A percentile compares a stretch with the other conserved stretches of the same genome.
These are phyloP conservation scores for Atrichornis clamosus DNA, from an alignment of 2,113 vertebrate species.

Conservation along the genomic window DNA sequence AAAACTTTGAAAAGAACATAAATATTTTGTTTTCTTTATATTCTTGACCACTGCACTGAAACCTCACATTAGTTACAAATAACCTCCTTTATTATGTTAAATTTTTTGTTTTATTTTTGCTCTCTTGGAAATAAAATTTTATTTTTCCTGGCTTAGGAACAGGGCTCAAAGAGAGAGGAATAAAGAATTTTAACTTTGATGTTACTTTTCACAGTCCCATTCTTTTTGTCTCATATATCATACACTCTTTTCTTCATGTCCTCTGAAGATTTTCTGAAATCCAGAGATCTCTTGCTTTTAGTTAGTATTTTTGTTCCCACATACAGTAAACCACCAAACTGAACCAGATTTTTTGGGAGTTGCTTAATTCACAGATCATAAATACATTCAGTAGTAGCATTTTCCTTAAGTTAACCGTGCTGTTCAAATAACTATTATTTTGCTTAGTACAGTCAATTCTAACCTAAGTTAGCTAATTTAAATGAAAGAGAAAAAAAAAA, in stretches of 20 bases:
- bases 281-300: background rate
- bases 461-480: background rate
- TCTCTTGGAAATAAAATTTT: background rate
- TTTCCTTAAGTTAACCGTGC: background rate
- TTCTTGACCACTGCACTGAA: background rate
- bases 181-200: background rate
- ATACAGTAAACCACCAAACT: background rate
- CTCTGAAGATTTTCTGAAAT: background rate
- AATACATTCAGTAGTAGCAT: background rate
- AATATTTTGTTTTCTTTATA: background rate
- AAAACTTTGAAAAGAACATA: background rate
- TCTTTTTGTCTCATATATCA: background rate
- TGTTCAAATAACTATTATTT: background rate
- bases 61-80: background rate
- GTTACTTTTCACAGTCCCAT: background rate
- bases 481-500: background rate
- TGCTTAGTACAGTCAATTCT: background rate
- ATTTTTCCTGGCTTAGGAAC: background rate
- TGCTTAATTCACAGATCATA: background rate
- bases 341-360: background rate
- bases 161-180: background rate
- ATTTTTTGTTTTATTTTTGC: background rate
- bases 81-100: background rate
- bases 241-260: background rate
- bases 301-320: background rate